Conservation (phyloP, 2,797 vertebrate species). For the Phoeniculus purpureus region DNA sequence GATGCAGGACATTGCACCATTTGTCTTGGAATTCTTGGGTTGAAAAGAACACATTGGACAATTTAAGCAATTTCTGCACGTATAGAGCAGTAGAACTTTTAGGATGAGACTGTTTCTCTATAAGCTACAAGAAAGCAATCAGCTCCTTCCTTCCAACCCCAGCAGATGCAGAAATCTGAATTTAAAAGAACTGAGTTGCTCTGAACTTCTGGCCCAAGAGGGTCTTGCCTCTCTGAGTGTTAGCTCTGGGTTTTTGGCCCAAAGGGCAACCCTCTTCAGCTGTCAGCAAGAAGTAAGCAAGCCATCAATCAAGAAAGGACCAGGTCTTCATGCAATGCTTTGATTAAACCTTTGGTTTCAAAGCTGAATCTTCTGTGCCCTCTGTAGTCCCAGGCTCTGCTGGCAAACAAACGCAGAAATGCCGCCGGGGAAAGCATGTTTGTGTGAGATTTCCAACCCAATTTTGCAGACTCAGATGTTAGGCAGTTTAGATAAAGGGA, state of each 20-base stretch:
- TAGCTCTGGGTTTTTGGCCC: neutral
- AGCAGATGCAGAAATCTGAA: neutral
- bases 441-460: conserved; percentile 66
- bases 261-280: conserved; percentile 1
- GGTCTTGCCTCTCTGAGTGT: neutral
- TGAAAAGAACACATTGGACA: neutral
- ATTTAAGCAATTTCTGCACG: neutral
- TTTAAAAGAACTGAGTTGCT: neutral
- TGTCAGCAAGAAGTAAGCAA: conserved; percentile 12
- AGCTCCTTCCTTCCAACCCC: neutral
- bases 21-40: neutral
- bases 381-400: neutral
- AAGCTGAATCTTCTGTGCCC: conserved; percentile 25
- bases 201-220: neutral
- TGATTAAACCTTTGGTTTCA: conserved; percentile 46
- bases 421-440: conserved; percentile 51
- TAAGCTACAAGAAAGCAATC: neutral
- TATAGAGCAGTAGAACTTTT: neutral
- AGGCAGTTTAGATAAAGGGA: conserved; percentile 70
- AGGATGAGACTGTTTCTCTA: neutral
- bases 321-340: conserved; percentile 13
- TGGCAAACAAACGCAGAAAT: conserved; percentile 38
- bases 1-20: neutral
- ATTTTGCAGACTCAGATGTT: conserved; percentile 68
- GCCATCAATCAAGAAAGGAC: conserved; percentile 17